Conservation (phyloP, 2,888 invertebrate genomes). For the Perithous albicinctus region DNA sequence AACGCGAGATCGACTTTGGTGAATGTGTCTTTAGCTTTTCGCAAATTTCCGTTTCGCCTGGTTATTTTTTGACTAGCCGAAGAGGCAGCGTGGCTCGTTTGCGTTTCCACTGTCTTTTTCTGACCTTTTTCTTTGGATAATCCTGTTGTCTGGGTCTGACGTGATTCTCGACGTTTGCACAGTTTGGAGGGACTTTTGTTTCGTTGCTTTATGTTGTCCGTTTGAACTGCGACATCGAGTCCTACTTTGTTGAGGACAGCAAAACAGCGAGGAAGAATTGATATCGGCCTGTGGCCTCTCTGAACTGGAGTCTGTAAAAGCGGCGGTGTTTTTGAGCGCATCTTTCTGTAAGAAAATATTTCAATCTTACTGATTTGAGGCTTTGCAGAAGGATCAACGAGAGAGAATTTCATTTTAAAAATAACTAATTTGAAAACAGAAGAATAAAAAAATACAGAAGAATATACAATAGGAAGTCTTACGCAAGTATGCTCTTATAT, state of each 20-base stretch:
- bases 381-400: too few species aligned
- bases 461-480: conserved; percentile 60
- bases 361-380: conserved; percentile 20
- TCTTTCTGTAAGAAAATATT: conserved; percentile 35
- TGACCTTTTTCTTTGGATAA: conserved; percentile 73
- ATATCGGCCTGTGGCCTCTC: conserved; percentile 70
- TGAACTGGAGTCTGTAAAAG: background rate
- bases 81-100: conserved; percentile 72
- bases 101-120: conserved; percentile 80
- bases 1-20: conserved; percentile 57
- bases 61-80: conserved; percentile 53
- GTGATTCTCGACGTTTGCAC: conserved; percentile 75
- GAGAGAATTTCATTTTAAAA: too few species aligned
- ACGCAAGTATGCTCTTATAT: conserved; percentile 78
- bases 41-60: conserved; percentile 41
- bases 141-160: conserved; percentile 80
- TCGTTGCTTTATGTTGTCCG: conserved; percentile 76
- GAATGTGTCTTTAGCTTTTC: conserved; percentile 39
- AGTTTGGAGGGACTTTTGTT: conserved; percentile 72
- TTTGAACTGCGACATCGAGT: conserved; percentile 78
- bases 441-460: conserved; percentile 17
- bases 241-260: conserved; percentile 55
- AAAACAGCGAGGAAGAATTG: conserved; percentile 69
- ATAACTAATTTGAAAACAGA: too few species aligned
- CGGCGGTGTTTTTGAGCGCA: background rate